Conservation (phyloP, 2,888 invertebrate species). For the Meganola albula region DNA sequence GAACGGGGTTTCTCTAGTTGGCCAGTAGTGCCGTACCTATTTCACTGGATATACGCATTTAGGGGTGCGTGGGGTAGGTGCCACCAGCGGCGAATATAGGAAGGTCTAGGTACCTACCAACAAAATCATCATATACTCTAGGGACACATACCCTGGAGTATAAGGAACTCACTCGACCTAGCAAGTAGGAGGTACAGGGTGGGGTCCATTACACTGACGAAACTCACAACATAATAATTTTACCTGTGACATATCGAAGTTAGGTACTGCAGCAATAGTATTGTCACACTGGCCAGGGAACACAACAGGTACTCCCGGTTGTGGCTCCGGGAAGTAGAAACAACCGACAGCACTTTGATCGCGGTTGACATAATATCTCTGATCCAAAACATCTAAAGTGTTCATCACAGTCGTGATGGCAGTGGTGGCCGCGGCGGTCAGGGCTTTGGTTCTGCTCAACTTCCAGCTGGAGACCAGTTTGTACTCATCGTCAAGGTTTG, state of each 20-base stretch:
- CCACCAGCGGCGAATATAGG: too few relatives aligned
- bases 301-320: constrained; percentile 39
- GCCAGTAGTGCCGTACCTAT: too few relatives aligned
- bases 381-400: constrained; percentile 37
- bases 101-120: too few relatives aligned
- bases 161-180: too few relatives aligned
- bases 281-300: constrained; percentile 54
- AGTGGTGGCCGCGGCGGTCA: constrained; percentile 20
- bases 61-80: too few relatives aligned
- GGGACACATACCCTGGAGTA: too few relatives aligned
- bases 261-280: constrained; percentile 35
- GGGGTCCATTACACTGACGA: too few relatives aligned
- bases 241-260: constrained; percentile 40
- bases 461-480: constrained; percentile 49
- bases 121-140: too few relatives aligned
- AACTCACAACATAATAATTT: too few relatives aligned
- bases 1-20: too few relatives aligned
- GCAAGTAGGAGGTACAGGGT: too few relatives aligned
- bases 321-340: constrained; percentile 51
- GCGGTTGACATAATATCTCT: constrained; percentile 36
- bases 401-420: constrained; percentile 33
- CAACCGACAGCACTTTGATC: constrained; percentile 46
- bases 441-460: constrained; percentile 41
- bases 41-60: too few relatives aligned
- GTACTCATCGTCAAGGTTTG: constrained; percentile 17